Evolutionary conservation across 2,113 vertebrate species (phyloP), one percentile per base, ranked within the genome.

Genomic region (Nibea albiflora): DNA sequence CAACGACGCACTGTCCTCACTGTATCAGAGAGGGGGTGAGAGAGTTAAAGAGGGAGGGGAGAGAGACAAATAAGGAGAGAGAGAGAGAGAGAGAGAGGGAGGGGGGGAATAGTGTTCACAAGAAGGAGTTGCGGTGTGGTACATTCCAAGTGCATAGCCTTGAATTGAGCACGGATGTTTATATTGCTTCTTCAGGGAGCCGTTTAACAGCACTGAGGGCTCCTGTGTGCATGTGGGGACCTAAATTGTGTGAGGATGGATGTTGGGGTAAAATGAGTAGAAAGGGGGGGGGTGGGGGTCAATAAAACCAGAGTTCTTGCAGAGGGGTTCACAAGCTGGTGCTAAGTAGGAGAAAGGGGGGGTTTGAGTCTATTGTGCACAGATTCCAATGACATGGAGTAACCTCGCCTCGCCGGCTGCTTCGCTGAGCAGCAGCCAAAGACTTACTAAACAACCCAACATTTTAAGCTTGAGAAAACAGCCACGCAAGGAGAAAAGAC

Each of bases 301-400:
- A 73, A 42, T 57, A 76, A 79, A 87, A 76, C 26, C 76, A 72
- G 73, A 69, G 72, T 53, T 85, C 52, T 76, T 44, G n/a, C 65
- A 73, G 76, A 71, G 81, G 42, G 82, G 81, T 83, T 89, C 81
- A 81, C 80, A 84, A 62, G 80, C 72, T 75, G 77, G 73, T 78
- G 87, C 78, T 81, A 31, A 65, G 50, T 54, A 84, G 77, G 75
- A 66, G 79, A 74, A 16, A 31, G 22, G 24, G 78, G 76, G 80
- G 75, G 52, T 65, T 39, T 47, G 57, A 67, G 61, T 87, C 90
- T 69, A 91, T 92, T 92, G 89, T 91, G 78, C 85, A 20, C 80
- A 82, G 89, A 92, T 92, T 92, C 89, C 89, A 92, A 69, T 88
- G 90, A 93, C 92, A 91, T 90, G 60, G 81, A 91, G 92, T 92